Evolutionary conservation across 2,113 vertebrate genomes (phyloP), one percentile per base, ranked within the genome.

Genomic region (Trachemys scripta): DNA sequence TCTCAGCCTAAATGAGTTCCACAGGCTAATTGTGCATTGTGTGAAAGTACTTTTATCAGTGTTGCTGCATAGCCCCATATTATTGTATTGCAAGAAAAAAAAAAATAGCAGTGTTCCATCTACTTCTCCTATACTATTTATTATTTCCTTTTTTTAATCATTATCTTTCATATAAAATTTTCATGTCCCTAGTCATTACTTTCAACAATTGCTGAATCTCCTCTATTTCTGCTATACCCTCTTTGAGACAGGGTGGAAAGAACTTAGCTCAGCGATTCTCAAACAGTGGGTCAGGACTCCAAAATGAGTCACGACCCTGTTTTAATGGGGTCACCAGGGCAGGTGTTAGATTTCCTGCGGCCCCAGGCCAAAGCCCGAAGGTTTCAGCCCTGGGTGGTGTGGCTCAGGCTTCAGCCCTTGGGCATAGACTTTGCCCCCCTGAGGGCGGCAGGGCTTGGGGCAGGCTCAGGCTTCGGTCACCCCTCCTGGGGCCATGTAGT

Each of bases 1-100:
- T 29, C 24, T 35, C 42, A 22, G 11, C 11, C 76, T 82, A 79
- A 96, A 65, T 69, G 45, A 22, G 31, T 84, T 86, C 90, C 75
- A 92, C 31, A 94, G 65, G 20, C 42, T 87, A 91, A n/a, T 17
- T 90, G 72, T 53, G 17, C 6, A 87, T 12, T 69, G 10, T 59
- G 57, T 59, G 24, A 29, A 35, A 29, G 31, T 14, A 65, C 31
- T 65, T 65, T 0, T 72, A 84, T 84, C 31, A 27, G 4, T 84
- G 92, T 54, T 84, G 20, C 2, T 45, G 88, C 5, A 1, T 79
- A 84, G 20, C 65, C 50, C 49, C 25, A 35, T 35, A 20, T 49
- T 65, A 20, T 49, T 87, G 5, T 24, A 86, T 90, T 8, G 2
- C 5, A 1, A 54, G 88, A 20, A 35, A 82, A 65, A 82, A 65